These are phyloP conservation scores for Auanema sp. DNA, from an alignment of 2,888 invertebrate species.

Conservation along the genomic window DNA sequence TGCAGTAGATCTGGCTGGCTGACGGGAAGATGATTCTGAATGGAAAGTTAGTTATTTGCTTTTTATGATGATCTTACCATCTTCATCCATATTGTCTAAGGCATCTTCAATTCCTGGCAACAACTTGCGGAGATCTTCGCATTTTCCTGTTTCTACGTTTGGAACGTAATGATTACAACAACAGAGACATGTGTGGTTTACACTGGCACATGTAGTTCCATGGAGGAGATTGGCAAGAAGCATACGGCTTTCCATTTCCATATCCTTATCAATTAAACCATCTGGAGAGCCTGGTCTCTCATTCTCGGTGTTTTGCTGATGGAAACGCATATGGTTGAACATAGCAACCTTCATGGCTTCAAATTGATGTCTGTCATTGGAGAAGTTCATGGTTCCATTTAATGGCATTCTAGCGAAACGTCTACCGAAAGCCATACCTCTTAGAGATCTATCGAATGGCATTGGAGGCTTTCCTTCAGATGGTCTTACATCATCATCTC, in stretches of 20 bases:
- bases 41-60: background rate
- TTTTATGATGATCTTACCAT: background rate
- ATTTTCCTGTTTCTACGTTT: constrained; percentile 27
- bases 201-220: constrained; percentile 30
- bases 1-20: too few species aligned
- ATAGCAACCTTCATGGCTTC: too few species aligned
- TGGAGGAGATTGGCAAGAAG: constrained; percentile 22
- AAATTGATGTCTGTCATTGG: background rate
- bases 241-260: background rate
- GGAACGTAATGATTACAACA: constrained; percentile 35
- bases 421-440: background rate
- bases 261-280: too few species aligned
- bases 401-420: background rate
- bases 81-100: constrained; percentile 12
- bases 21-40: too few species aligned
- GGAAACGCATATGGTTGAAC: background rate
- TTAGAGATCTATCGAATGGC: too few species aligned
- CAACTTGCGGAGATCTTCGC: constrained; percentile 28
- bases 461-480: background rate
- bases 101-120: constrained; percentile 33
- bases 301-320: background rate
- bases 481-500: background rate
- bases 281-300: background rate
- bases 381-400: background rate
- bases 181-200: constrained; percentile 23